Conservation (phyloP, 2,113 vertebrate species). For the Nycticryphes semicollaris region DNA sequence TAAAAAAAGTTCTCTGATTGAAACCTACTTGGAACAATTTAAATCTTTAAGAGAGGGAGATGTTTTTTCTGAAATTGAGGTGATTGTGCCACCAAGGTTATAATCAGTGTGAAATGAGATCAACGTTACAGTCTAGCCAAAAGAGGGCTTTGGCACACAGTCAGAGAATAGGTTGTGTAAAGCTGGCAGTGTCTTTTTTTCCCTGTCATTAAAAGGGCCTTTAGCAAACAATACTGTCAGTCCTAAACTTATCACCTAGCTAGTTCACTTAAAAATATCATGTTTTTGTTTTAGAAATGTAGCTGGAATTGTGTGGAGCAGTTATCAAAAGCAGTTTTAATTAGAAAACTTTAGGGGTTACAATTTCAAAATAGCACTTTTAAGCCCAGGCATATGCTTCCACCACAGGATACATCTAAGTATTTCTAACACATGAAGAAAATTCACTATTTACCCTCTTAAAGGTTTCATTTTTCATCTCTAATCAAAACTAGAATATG, state of each 20-base stretch:
- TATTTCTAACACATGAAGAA: conserved; percentile 26
- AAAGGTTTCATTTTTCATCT: conserved; percentile 23
- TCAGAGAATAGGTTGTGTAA: neutral
- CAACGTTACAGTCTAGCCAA: neutral
- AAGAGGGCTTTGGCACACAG: neutral
- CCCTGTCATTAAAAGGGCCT: neutral
- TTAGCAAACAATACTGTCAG: neutral
- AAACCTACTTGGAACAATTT: neutral
- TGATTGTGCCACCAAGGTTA: neutral
- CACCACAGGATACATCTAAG: conserved; percentile 6
- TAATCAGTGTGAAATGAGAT: neutral
- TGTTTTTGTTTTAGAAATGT: neutral
- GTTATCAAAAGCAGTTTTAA: conserved; percentile 20
- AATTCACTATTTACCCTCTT: conserved; percentile 42
- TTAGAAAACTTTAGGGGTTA: neutral
- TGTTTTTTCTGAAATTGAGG: neutral
- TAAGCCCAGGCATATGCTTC: conserved; percentile 39
- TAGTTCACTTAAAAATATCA: neutral
- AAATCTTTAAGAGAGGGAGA: neutral
- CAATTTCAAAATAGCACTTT: conserved; percentile 28
- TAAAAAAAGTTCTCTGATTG: neutral
- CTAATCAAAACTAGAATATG: conserved; percentile 1
- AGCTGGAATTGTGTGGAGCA: neutral
- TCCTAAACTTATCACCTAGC: neutral
- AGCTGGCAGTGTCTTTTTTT: neutral